These are phyloP conservation scores for Xanthia icteritia DNA, from an alignment of 2,888 invertebrate species.

Conservation along the genomic window DNA sequence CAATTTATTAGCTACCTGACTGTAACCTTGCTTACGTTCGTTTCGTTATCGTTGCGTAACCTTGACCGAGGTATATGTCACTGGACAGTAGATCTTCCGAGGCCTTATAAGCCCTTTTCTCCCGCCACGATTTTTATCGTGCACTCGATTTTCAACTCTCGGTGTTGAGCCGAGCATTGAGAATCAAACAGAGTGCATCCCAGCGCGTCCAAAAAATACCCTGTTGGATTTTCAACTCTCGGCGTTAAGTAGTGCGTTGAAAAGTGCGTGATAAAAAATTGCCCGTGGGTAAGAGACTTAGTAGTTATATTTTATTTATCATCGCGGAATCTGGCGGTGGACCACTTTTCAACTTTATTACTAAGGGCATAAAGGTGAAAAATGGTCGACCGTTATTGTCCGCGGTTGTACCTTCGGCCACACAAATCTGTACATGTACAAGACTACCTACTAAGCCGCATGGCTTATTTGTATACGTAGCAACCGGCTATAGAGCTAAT, in stretches of 20 bases:
- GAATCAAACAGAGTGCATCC: too few species aligned
- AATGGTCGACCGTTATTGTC: background rate
- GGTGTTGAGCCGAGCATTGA: too few species aligned
- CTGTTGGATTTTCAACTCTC: background rate
- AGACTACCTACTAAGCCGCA: background rate
- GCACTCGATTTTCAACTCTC: too few species aligned
- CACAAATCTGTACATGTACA: background rate
- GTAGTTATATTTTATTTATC: background rate
- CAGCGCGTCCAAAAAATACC: background rate
- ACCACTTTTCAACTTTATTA: background rate
- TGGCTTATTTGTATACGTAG: background rate
- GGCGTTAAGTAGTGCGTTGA: too few species aligned
- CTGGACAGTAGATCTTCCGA: background rate
- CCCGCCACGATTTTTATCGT: too few species aligned
- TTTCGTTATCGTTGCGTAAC: background rate
- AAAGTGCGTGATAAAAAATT: too few species aligned
- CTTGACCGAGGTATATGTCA: constrained; percentile 15
- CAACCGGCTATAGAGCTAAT: background rate
- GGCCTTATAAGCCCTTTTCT: background rate
- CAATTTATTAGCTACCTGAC: constrained; percentile 9
- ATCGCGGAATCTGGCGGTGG: too few species aligned
- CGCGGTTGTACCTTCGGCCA: background rate
- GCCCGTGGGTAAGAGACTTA: too few species aligned
- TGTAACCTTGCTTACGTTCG: background rate
- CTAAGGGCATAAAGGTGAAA: background rate